Evolutionary conservation across 2,113 vertebrate species (phyloP).

Genomic region (Apus apus): DNA sequence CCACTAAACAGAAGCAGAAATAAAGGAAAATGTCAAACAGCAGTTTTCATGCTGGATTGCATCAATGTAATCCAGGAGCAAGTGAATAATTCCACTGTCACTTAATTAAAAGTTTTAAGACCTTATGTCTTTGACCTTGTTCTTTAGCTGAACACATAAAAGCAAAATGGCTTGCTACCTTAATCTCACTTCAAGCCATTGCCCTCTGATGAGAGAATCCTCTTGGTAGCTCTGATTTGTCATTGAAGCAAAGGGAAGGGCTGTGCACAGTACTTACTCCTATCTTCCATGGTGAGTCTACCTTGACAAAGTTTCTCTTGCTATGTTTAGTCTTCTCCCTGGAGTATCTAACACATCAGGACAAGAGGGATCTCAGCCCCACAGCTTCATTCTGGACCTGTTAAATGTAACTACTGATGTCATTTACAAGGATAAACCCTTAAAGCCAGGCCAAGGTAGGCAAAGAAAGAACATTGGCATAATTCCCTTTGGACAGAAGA

Average conservation of each 20-base stretch:
- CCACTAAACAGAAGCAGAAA: neutral
- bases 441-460: constrained; percentile 70
- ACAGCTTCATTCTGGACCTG: constrained; percentile 60
- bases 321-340: constrained; percentile 73
- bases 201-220: constrained; percentile 69
- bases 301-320: constrained; percentile 52
- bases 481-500: constrained; percentile 69
- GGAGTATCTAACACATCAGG: constrained; percentile 59
- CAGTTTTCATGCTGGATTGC: constrained; percentile 5
- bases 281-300: neutral
- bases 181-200: constrained; percentile 20
- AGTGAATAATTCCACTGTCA: constrained; percentile 29
- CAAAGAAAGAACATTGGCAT: constrained; percentile 58
- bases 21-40: constrained; percentile 2
- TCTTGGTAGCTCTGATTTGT: constrained; percentile 79
- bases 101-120: constrained; percentile 69
- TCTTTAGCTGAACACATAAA: constrained; percentile 52
- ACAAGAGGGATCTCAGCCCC: constrained; percentile 74
- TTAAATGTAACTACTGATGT: constrained; percentile 80
- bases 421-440: constrained; percentile 75
- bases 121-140: constrained; percentile 61
- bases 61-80: neutral
- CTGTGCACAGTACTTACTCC: neutral
- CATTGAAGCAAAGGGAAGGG: constrained; percentile 77
- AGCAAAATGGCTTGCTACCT: constrained; percentile 41